Percentiles rank a stretch among this genome's conserved stretches.
Evolutionary conservation across 2,113 vertebrate species (phyloP).

Genomic region (Callorhinus ursinus): DNA sequence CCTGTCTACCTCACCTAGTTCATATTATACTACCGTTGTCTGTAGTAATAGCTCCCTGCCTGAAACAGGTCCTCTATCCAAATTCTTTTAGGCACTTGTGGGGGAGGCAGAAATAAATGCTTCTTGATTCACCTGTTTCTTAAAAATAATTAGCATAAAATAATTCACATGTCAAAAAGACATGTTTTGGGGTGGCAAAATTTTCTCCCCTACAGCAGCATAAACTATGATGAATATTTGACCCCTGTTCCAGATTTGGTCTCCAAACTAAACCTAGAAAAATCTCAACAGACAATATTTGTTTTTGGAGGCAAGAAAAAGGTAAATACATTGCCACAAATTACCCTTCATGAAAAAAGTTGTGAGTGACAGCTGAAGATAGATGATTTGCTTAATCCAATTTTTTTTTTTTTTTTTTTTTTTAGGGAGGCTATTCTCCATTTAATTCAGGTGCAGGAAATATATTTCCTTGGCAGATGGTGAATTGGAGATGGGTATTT

Average conservation of each 20-base stretch:
- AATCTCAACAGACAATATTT: not conserved
- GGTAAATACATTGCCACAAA: not conserved
- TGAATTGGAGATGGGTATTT: not conserved
- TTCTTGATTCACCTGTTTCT: not conserved
- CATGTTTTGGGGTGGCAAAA: not conserved
- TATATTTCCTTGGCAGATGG: not conserved
- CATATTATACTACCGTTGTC: not conserved
- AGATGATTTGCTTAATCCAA: slow-evolving; percentile 63
- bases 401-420: not conserved
- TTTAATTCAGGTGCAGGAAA: not conserved
- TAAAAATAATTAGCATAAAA: not conserved
- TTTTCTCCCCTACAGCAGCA: not conserved
- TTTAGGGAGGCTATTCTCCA: not conserved
- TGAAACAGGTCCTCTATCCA: not conserved
- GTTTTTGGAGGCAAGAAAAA: not conserved
- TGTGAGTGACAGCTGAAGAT: slow-evolving; percentile 76
- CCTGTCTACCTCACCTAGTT: not conserved
- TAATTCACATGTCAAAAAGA: not conserved
- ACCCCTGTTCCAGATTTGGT: not conserved
- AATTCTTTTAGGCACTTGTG: not conserved
- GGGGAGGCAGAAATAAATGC: not conserved
- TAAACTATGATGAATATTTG: not conserved
- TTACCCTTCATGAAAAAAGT: slow-evolving; percentile 59
- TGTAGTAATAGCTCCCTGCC: not conserved
- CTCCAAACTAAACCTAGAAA: not conserved